A percentile compares a stretch with the other conserved stretches of the same genome.
phyloP scores from a whole-genome alignment of 2,113 vertebrate genomes.

The Meleagris gallopavo region DNA sequence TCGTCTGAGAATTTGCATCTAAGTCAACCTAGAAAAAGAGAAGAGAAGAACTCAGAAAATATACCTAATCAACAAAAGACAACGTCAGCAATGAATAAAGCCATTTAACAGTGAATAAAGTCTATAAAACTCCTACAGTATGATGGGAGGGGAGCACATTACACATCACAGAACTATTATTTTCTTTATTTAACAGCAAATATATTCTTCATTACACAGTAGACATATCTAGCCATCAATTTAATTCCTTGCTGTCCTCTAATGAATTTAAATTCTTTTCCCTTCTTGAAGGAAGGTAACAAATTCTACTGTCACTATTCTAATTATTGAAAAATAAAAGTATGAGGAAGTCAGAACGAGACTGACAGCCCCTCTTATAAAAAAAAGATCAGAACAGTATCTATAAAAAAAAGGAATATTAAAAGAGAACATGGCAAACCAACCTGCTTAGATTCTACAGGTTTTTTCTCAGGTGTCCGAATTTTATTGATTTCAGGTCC shows the following conservation, averaged over 20 bases:
- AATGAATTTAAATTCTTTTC: neutral
- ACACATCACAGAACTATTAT: neutral
- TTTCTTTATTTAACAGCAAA: neutral
- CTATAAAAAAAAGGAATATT: neutral
- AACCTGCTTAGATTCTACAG: slow-evolving; percentile 87
- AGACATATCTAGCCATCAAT: neutral
- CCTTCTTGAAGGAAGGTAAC: neutral
- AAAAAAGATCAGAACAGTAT: no score
- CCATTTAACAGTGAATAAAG: neutral
- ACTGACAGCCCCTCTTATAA: neutral
- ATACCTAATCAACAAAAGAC: neutral
- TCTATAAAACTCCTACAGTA: neutral
- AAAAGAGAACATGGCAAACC: neutral
- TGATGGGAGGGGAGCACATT: neutral
- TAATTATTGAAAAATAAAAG: neutral
- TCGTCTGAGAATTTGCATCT: slow-evolving; percentile 85
- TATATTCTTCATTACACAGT: neutral
- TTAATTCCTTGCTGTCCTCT: neutral
- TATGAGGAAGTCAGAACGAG: neutral
- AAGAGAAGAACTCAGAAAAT: slow-evolving; percentile 11
- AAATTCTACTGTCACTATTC: neutral
- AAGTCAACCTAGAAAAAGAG: slow-evolving; percentile 84
- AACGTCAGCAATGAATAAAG: neutral
- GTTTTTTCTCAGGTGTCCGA: slow-evolving; percentile 93
- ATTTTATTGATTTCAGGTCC: slow-evolving; percentile 90